Percentiles rank a stretch among this genome's conserved stretches.
Conservation (phyloP, 2,113 vertebrate genomes). For the Meleagris gallopavo region DNA sequence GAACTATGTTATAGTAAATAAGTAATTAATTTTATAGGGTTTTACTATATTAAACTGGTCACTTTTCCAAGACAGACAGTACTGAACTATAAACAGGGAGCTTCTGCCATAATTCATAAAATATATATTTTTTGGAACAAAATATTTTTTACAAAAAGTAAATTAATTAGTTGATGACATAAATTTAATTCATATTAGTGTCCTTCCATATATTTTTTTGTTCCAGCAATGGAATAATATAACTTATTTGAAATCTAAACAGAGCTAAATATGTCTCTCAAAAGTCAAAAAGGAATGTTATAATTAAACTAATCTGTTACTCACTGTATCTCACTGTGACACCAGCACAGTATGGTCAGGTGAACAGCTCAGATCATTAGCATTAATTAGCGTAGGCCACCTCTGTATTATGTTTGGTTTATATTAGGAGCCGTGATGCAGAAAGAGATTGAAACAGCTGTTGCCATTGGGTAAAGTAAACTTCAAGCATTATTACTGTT, state of each 20-base stretch:
- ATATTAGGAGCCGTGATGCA: slow-evolving; percentile 42
- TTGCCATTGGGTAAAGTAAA: not conserved
- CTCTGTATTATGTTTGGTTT: slow-evolving; percentile 24
- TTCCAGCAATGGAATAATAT: not conserved
- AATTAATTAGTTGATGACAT: not conserved
- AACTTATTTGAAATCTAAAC: not conserved
- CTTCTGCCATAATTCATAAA: not conserved
- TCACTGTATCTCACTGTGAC: not conserved
- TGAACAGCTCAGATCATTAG: slow-evolving; percentile 10
- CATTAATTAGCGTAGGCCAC: slow-evolving; percentile 32
- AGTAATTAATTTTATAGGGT: not conserved
- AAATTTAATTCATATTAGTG: not conserved
- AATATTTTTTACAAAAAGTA: not conserved
- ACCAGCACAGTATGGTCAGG: not conserved
- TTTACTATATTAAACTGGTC: not conserved
- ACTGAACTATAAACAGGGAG: not conserved
- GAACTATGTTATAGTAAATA: not conserved
- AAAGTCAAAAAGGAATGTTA: not conserved
- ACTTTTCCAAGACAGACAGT: not conserved
- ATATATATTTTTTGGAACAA: not conserved
- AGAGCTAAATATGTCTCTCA: not conserved
- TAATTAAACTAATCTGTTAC: not conserved
- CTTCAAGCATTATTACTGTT: not conserved
- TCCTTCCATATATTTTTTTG: not conserved
- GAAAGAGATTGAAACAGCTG: slow-evolving; percentile 55